Evolutionary conservation across 2,797 vertebrate species (phyloP), one percentile per base, ranked within the genome.

Genomic region (Tiaroga cobitis): DNA sequence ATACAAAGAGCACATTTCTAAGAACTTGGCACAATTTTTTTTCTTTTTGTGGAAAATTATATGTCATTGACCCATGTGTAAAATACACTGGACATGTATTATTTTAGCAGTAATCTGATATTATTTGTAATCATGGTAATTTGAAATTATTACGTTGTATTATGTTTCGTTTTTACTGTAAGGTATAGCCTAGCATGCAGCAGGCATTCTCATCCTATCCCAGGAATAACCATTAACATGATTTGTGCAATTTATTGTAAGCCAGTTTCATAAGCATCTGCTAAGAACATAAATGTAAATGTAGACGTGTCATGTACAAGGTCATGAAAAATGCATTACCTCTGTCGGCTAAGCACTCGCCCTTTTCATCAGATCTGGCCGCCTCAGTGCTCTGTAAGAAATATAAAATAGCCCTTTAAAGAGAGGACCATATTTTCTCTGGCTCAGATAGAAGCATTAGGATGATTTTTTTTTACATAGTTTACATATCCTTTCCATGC

Each of bases 241-340:
- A 81, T 59, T 81, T 81, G 80, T 59, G 68, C 15, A 56, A n/a
- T 81, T 70, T 72, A 54, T n/a, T 54, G 65, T 69, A 72, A 59
- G n/a, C 56, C 37, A 74, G 54, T 34, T 82, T 63, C 39, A 21
- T 49, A 70, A 77, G 51, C 51, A 77, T 77, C 74, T 77, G 51
- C 29, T 83, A 83, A 65, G 56, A 83, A 75, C 81, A 82, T 82
- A 63, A 46, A 74, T 63, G 54, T 49, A 49, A 65, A 74, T 83
- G 56, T 83, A 65, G 39, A 83, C 51, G 34, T 68, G 72, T 77
- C 65, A 73, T 59, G 81, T 77, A 59, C 81, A 83, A 79, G 72
- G 83, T 84, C 72, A 75, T 83, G 83, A 85, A 87, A 85, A 87
- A 85, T 70, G 51, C 85, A 89, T 80, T 39, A 68, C 39, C 39